Percentiles rank a stretch among this genome's conserved stretches.
Evolutionary conservation across 2,888 invertebrate genomes (phyloP).

Genomic region (Epicampocera succincta): DNA sequence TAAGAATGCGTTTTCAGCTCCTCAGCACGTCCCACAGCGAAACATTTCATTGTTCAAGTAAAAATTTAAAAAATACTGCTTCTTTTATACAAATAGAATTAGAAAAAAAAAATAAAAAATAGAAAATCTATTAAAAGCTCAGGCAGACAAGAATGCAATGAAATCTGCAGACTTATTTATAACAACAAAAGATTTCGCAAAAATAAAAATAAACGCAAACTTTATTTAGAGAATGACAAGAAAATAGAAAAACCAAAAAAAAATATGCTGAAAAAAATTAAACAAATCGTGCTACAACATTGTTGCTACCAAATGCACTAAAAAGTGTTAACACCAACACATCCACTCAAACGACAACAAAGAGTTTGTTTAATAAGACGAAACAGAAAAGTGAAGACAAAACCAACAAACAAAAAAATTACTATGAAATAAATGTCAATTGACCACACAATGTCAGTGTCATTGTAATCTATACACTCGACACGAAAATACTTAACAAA

Average conservation of each 20-base stretch:
- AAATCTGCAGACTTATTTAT: slow-evolving; percentile 42
- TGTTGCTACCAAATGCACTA: slow-evolving; percentile 25
- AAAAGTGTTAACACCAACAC: slow-evolving; percentile 38
- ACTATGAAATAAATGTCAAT: slow-evolving; percentile 75
- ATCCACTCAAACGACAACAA: slow-evolving; percentile 1
- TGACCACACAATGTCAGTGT: slow-evolving; percentile 74
- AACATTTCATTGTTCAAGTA: slow-evolving; percentile 10
- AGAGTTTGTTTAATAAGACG: slow-evolving; percentile 11
- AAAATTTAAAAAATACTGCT: slow-evolving; percentile 42
- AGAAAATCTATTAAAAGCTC: slow-evolving; percentile 16
- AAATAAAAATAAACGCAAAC: slow-evolving; percentile 42
- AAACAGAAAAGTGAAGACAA: neutral
- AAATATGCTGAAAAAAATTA: neutral
- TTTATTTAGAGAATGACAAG: slow-evolving; percentile 32
- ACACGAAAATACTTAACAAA: slow-evolving; percentile 48
- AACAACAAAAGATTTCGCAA: slow-evolving; percentile 49
- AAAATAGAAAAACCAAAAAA: slow-evolving; percentile 1
- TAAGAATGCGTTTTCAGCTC: slow-evolving; percentile 25
- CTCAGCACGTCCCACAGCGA: slow-evolving; percentile 29
- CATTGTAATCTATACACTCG: slow-evolving; percentile 69
- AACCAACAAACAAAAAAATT: slow-evolving; percentile 25
- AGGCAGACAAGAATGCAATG: slow-evolving; percentile 22
- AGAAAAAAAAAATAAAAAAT: neutral
- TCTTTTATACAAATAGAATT: slow-evolving; percentile 6
- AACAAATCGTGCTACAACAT: slow-evolving; percentile 33